These are phyloP conservation scores for Palloptera scutellata DNA, from an alignment of 2,888 invertebrate genomes.

Conservation along the genomic window DNA sequence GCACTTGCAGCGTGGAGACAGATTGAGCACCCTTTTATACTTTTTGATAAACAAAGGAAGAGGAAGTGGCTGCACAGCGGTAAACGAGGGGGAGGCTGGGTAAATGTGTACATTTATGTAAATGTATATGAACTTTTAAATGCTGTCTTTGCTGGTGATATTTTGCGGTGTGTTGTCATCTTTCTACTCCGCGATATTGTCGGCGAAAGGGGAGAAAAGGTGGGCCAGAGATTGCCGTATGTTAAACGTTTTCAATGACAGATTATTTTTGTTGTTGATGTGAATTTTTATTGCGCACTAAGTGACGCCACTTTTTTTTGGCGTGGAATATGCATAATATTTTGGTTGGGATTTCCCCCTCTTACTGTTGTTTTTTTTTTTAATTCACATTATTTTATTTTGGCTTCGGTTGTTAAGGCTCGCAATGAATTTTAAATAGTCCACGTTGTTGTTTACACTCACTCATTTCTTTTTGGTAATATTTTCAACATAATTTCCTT, in stretches of 20 bases:
- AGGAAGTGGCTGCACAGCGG: background rate
- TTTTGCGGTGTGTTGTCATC: background rate
- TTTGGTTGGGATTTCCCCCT: background rate
- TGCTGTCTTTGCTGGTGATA: background rate
- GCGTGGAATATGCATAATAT: background rate
- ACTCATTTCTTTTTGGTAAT: background rate
- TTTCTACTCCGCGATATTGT: no score
- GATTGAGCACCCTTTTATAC: background rate
- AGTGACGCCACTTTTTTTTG: background rate
- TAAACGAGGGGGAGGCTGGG: slow-evolving; percentile 10
- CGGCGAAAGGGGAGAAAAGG: no score
- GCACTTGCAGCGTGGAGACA: no score
- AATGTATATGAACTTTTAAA: slow-evolving; percentile 2
- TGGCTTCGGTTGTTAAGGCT: background rate
- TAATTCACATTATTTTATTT: background rate
- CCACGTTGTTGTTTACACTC: slow-evolving; percentile 4
- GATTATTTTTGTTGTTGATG: slow-evolving; percentile 27
- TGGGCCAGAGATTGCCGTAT: no score
- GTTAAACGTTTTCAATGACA: slow-evolving; percentile 28
- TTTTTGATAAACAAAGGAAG: no score
- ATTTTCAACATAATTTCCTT: background rate
- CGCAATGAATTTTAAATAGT: slow-evolving; percentile 26
- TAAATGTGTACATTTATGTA: slow-evolving; percentile 10
- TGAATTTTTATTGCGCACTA: slow-evolving; percentile 21
- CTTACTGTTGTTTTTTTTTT: background rate